Conservation (phyloP, 2,797 vertebrate genomes). For the Acrossocheilus fasciatus region DNA sequence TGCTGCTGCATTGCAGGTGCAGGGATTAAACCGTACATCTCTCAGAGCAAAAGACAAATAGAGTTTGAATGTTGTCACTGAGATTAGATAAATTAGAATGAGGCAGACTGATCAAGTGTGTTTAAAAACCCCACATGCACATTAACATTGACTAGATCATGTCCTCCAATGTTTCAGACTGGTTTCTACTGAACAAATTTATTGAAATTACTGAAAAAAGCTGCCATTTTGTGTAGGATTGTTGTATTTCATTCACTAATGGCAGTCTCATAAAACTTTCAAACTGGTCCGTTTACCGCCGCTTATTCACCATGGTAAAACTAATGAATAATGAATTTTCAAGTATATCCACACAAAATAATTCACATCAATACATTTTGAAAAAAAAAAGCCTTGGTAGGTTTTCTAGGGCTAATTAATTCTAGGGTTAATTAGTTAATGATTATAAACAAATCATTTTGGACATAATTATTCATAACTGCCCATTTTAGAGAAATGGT, state of each 20-base stretch:
- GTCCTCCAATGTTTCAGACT: neutral
- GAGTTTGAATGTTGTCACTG: slow-evolving; percentile 63
- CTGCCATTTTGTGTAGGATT: neutral
- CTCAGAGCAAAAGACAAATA: slow-evolving; percentile 61
- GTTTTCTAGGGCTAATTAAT: neutral
- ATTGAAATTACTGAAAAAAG: neutral
- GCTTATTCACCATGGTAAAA: neutral
- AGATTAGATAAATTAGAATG: slow-evolving; percentile 55
- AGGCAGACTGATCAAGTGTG: neutral
- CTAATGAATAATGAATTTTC: neutral
- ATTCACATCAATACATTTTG: neutral
- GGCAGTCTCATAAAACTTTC: neutral
- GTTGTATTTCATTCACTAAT: neutral
- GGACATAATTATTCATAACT: neutral
- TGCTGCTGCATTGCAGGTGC: slow-evolving; percentile 78
- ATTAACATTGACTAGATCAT: neutral
- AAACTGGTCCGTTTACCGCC: neutral
- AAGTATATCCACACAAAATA: neutral
- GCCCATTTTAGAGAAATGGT: neutral
- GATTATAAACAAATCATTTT: neutral
- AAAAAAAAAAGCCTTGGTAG: neutral
- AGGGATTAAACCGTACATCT: slow-evolving; percentile 68
- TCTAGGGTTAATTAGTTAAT: neutral
- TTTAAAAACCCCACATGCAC: neutral
- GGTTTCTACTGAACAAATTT: neutral